phyloP scores from a whole-genome alignment of 2,797 vertebrate genomes.

The Falco concolor region DNA sequence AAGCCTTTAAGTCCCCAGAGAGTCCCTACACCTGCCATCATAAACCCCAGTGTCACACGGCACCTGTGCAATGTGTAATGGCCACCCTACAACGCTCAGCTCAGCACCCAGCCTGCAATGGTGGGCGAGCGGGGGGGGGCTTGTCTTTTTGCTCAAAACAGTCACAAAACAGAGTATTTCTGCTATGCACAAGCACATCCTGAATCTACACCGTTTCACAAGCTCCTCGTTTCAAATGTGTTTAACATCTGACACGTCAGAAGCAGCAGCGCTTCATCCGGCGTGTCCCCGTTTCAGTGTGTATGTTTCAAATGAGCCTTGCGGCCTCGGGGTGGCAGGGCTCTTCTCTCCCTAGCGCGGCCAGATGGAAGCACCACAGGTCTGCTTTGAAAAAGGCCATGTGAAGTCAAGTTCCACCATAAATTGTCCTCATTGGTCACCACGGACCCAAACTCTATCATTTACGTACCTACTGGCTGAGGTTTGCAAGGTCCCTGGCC shows the following conservation, averaged over 20 bases:
- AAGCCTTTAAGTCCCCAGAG: background rate
- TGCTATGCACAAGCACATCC: background rate
- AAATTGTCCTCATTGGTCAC: background rate
- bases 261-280: background rate
- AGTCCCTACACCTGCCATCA: background rate
- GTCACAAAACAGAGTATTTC: background rate
- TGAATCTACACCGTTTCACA: background rate
- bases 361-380: background rate
- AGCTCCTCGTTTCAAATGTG: background rate
- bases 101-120: background rate
- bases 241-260: background rate
- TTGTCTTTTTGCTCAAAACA: background rate
- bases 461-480: background rate
- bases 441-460: background rate
- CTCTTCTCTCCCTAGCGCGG: background rate
- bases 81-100: background rate
- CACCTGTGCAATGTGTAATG: background rate
- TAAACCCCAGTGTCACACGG: rapidly evolving
- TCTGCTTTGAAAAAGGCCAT: background rate
- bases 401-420: rapidly evolving
- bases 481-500: background rate
- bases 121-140: background rate
- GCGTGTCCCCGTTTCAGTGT: background rate
- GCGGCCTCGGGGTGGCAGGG: background rate
- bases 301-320: background rate